Conservation (phyloP, 1,140 invertebrate genomes). For the Drosophila arizonae region DNA sequence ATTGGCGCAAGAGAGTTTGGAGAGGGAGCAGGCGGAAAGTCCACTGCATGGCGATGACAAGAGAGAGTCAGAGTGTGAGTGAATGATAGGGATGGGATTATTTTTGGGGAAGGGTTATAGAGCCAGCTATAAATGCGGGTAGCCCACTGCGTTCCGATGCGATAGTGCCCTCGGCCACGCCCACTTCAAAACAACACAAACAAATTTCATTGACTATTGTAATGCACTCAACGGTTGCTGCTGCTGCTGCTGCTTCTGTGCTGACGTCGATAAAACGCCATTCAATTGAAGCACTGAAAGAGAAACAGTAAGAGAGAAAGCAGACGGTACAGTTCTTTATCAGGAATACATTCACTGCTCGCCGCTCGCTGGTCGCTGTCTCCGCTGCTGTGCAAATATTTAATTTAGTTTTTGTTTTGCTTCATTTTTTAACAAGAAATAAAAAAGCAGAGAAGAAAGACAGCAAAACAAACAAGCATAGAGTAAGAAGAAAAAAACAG, state of each 20-base stretch:
- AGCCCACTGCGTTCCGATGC: constrained; percentile 13
- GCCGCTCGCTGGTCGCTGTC: constrained; percentile 19
- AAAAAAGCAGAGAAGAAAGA: neutral
- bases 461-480: constrained; percentile 42
- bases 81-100: too few species aligned
- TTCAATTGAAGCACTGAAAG: constrained; percentile 3
- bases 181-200: constrained; percentile 17
- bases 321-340: constrained; percentile 64
- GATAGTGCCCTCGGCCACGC: constrained; percentile 30
- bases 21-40: neutral
- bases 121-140: neutral
- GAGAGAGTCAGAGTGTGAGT: neutral
- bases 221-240: constrained; percentile 26
- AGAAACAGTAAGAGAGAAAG: constrained; percentile 6
- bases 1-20: neutral
- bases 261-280: constrained; percentile 20
- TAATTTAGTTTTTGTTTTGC: constrained; percentile 32
- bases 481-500: constrained; percentile 40
- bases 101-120: neutral
- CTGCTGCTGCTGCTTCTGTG: too few species aligned
- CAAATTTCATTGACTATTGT: constrained; percentile 59
- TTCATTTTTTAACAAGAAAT: constrained; percentile 40
- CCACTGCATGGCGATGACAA: neutral
- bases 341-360: constrained; percentile 44
- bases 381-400: constrained; percentile 74